A percentile compares a stretch with the other conserved stretches of the same genome.
These are phyloP conservation scores for Australoheros scitulus DNA, from an alignment of 2,113 vertebrate species.

Conservation along the genomic window DNA sequence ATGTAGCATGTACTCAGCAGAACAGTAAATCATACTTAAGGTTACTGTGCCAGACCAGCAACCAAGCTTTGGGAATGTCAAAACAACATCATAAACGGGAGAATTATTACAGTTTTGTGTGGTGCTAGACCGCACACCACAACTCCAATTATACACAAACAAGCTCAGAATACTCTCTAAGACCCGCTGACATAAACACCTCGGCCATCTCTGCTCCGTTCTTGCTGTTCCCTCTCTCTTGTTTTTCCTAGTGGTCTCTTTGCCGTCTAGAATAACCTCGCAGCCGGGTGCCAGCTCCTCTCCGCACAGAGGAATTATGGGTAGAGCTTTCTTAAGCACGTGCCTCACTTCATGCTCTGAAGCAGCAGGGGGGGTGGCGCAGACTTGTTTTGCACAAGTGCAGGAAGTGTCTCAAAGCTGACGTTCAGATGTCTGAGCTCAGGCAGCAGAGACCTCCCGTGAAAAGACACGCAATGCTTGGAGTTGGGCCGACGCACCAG, in stretches of 20 bases:
- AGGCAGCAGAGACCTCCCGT: slow-evolving; percentile 33
- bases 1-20: slow-evolving; percentile 27
- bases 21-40: slow-evolving; percentile 50
- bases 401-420: slow-evolving; percentile 54
- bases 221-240: slow-evolving; percentile 36
- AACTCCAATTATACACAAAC: slow-evolving; percentile 78
- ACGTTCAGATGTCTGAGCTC: slow-evolving; percentile 45
- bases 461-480: slow-evolving; percentile 53
- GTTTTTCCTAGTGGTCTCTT: slow-evolving; percentile 35
- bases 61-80: slow-evolving; percentile 61
- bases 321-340: slow-evolving; percentile 52
- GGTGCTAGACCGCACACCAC: slow-evolving; percentile 57
- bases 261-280: slow-evolving; percentile 28
- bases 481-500: slow-evolving; percentile 24
- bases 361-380: slow-evolving; percentile 24
- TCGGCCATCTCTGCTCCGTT: slow-evolving; percentile 49
- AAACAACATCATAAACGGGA: slow-evolving; percentile 73
- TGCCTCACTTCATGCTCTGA: slow-evolving; percentile 33
- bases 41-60: slow-evolving; percentile 59
- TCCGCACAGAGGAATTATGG: slow-evolving; percentile 57
- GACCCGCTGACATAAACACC: slow-evolving; percentile 72
- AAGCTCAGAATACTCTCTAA: slow-evolving; percentile 74
- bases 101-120: slow-evolving; percentile 73
- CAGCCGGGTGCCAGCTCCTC: slow-evolving; percentile 56
- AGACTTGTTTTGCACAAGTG: slow-evolving; percentile 52